Evolutionary conservation across 1,140 invertebrate species (phyloP), one percentile per base, ranked within the genome.

Genomic region (Hyphantria cunea): DNA sequence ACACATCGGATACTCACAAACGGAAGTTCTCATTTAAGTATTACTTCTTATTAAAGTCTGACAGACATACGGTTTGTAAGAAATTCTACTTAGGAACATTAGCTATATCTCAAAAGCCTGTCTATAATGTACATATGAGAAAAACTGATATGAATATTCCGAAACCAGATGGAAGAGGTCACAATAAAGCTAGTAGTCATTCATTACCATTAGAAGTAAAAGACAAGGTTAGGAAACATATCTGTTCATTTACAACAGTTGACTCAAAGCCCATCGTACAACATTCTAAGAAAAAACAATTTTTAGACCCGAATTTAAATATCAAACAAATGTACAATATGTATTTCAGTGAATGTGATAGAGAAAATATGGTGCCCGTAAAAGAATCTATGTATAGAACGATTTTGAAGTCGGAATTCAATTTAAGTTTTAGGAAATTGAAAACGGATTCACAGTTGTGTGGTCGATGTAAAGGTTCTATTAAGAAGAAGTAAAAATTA

Each of bases 351-450:
- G 74, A 90, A 15, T 91, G 83, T 65, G 70, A 56, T 48, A 85
- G 78, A 51, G 78, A 89, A 49, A 80, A 79, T 67, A 41, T 78
- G 8, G 55, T 68, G 15, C 69, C 74, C 60, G 90, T 92, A 0
- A 91, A 91, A 72, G 86, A 91, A 54, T 89, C 87, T 3, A 90
- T 91, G 84, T 91, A 91, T 54, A 85, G 89, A 62, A 90, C 90
- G 64, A 89, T 91, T 59, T 90, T 91, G 66, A 88, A 84, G 58
- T 76, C 80, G 58, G 89, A 91, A 70, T 92, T 89, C 68, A 91
- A 92, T 80, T 76, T 92, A 51, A 76, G 85, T 76, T 90, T 91
- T 71, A 86, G 86, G 53, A 88, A 87, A 66, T 72, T 77, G 10
- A 91, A 91, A 60, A 64, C 74, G 62, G 80, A 77, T 6, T 74